These are phyloP conservation scores for Plusia festucae DNA, from an alignment of 2,888 invertebrate species.

Conservation along the genomic window DNA sequence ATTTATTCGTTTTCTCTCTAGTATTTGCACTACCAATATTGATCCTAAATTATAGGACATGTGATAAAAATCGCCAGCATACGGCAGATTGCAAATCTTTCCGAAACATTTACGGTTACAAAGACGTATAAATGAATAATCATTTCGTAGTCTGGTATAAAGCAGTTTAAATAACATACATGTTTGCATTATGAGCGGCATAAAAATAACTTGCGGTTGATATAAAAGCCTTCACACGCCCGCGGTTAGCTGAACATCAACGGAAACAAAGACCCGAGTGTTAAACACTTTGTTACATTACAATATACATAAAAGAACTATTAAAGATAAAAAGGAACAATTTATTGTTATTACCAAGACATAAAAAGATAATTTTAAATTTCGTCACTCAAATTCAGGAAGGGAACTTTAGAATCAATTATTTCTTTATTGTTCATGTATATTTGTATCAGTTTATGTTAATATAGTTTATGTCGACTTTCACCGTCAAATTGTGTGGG, in stretches of 20 bases:
- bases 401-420: slow-evolving; percentile 13
- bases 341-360: not conserved
- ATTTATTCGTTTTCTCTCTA: not conserved
- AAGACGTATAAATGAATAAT: no score
- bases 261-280: not conserved
- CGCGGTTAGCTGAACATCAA: not conserved
- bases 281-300: slow-evolving; percentile 3
- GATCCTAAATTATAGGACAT: no score
- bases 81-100: not conserved
- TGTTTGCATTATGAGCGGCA: not conserved
- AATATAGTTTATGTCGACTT: slow-evolving; percentile 41
- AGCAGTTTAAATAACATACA: not conserved
- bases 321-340: not conserved
- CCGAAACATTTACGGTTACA: not conserved
- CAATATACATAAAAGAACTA: slow-evolving; percentile 1
- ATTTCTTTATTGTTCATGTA: slow-evolving; percentile 12
- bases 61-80: no score
- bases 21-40: not conserved
- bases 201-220: slow-evolving; percentile 4
- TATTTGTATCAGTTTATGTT: slow-evolving; percentile 23
- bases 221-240: not conserved
- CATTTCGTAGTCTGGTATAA: no score
- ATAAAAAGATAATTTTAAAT: slow-evolving; percentile 4
- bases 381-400: slow-evolving; percentile 10
- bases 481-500: slow-evolving; percentile 45